phyloP scores from a whole-genome alignment of 2,797 vertebrate genomes.

The Phaenicophaeus curvirostris region DNA sequence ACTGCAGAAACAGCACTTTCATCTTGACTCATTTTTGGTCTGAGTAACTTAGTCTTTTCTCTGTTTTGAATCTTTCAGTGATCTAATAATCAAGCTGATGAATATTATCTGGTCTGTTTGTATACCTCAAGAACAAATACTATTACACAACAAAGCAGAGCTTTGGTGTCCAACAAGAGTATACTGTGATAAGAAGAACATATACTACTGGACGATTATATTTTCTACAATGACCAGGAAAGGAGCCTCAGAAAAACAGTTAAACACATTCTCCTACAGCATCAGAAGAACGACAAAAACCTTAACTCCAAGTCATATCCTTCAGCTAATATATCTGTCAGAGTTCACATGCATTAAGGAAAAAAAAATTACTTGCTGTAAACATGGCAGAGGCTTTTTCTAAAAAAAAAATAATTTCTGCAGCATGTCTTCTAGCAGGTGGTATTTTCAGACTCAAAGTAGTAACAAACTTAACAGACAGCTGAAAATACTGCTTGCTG shows the following conservation, averaged over 20 bases:
- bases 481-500: constrained; percentile 20
- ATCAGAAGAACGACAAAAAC: not conserved
- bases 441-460: not conserved
- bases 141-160: not conserved
- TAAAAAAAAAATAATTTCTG: not conserved
- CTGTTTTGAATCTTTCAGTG: not conserved
- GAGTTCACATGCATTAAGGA: not conserved
- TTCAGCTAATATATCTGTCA: not conserved
- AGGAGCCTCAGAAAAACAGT: not conserved
- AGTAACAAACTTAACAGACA: constrained; percentile 20
- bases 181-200: not conserved
- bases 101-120: not conserved
- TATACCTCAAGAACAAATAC: not conserved
- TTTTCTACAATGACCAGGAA: not conserved
- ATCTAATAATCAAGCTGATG: not conserved
- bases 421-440: not conserved
- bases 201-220: not conserved
- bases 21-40: not conserved
- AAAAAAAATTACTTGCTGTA: not conserved
- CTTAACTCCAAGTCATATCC: not conserved
- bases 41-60: not conserved
- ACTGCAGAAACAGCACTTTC: not conserved
- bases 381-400: not conserved
- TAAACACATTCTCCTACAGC: not conserved
- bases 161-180: not conserved